phyloP scores from a whole-genome alignment of 2,888 invertebrate genomes.

The Nemotelus nigrinus region DNA sequence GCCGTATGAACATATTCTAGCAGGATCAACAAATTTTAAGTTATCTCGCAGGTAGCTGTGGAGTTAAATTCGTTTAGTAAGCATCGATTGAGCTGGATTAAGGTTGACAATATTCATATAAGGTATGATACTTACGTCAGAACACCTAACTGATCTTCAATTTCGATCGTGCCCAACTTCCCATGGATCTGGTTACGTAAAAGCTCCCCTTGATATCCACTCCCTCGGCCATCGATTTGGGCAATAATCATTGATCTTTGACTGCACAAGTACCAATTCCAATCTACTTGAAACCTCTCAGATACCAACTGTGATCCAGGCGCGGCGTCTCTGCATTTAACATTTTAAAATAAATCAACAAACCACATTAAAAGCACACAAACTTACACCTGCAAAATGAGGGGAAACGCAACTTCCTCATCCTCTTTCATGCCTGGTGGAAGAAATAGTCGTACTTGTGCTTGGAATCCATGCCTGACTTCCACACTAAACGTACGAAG shows the following conservation, averaged over 20 bases:
- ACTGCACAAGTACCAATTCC: constrained; percentile 87
- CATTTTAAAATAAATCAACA: constrained; percentile 46
- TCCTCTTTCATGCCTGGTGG: constrained; percentile 87
- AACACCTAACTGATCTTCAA: constrained; percentile 80
- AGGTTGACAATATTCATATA: background rate
- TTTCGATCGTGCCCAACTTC: constrained; percentile 77
- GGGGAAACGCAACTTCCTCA: constrained; percentile 82
- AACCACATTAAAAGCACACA: background rate
- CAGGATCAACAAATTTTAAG: constrained; percentile 82
- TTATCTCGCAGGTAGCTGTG: constrained; percentile 79
- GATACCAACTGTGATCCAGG: constrained; percentile 89
- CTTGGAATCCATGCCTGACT: constrained; percentile 73
- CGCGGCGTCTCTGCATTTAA: constrained; percentile 72
- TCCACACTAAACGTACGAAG: constrained; percentile 76
- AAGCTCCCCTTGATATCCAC: constrained; percentile 83
- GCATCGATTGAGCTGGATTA: background rate
- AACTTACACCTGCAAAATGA: constrained; percentile 85
- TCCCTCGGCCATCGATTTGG: constrained; percentile 88
- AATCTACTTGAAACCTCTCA: constrained; percentile 80
- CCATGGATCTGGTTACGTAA: constrained; percentile 78
- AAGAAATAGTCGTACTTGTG: constrained; percentile 80
- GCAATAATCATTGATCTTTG: constrained; percentile 86
- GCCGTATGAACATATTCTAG: constrained; percentile 86
- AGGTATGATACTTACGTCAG: constrained; percentile 67
- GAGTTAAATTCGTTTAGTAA: background rate